Evolutionary conservation across 2,888 invertebrate species (phyloP), one percentile per base, ranked within the genome.

Genomic region (Malthinus seriepunctatus): DNA sequence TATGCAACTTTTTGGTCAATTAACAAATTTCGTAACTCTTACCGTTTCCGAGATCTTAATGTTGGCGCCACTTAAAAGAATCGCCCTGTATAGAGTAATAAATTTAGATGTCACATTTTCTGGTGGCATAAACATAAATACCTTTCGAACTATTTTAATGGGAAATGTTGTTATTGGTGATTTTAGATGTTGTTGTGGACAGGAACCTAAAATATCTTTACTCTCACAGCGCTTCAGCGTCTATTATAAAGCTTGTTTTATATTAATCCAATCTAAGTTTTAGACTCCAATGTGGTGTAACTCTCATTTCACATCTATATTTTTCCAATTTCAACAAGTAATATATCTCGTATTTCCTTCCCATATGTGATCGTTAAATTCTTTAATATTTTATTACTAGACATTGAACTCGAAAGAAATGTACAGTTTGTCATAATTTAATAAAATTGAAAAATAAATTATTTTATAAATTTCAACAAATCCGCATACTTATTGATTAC

Each of bases 121-220:
- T 60, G 56, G 60, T 63, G 59, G 57, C 64, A 64, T 64, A 64
- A 64, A 62, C 64, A 59, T 62, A 56, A 60, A 53, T 50, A 55
- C 49, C 54, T 56, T 56, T 56, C 56, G 59, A 60, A 59, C 62
- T 57, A 54, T 56, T 62, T 63, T 62, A 62, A 62, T 62, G 62
- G 55, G 57, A 62, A 62, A 47, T 60, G 60, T 62, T 57, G 60
- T 60, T 60, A 62, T 51, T 59, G 51, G 46, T 37, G 52, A 56
- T 32, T 46, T 59, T 55, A 44, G 42, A 47, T 52, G 42, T 49
- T 42, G 55, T 37, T 38, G 48, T 52, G 59, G 59, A 47, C 55
- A 59, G 58, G 15, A 55, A 59, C 33, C 51, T 45, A 46, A 15
- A 32, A 49, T 50, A 39, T 35, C 45, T 51, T 51, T 44, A 33